A percentile compares a stretch with the other conserved stretches of the same genome.
Evolutionary conservation across 2,113 vertebrate species (phyloP).

Genomic region (Ia io): DNA sequence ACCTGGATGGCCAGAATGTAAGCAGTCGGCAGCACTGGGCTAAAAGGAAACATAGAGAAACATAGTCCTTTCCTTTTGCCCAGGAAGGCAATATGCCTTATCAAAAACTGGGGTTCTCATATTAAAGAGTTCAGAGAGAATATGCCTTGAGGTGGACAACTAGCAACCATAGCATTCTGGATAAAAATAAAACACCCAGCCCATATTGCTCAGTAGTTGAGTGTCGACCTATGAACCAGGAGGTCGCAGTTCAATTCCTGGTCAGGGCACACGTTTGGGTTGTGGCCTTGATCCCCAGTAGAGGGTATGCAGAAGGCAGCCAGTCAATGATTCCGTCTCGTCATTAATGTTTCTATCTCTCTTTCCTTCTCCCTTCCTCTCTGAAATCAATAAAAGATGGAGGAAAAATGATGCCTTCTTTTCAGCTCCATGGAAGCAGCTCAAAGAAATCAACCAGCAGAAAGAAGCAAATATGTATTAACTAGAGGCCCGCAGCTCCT

Average conservation of each 20-base stretch:
- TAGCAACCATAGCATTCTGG: not conserved
- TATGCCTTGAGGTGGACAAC: not conserved
- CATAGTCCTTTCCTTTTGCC: not conserved
- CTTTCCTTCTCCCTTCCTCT: too few relatives aligned
- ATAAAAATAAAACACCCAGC: not conserved
- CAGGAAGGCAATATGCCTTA: not conserved
- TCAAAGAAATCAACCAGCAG: not conserved
- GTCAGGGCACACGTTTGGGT: too few relatives aligned
- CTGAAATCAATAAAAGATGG: too few relatives aligned
- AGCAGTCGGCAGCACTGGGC: not conserved
- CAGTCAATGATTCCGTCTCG: too few relatives aligned
- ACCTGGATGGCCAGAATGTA: not conserved
- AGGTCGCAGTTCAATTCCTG: too few relatives aligned
- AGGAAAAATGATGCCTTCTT: not conserved
- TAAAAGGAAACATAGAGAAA: not conserved
- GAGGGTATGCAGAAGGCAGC: too few relatives aligned
- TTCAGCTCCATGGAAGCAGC: not conserved
- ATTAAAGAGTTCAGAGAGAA: not conserved
- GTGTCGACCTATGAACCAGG: too few relatives aligned
- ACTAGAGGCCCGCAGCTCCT: too few relatives aligned
- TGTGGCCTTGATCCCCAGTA: too few relatives aligned
- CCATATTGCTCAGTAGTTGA: too few relatives aligned
- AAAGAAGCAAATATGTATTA: constrained; percentile 13
- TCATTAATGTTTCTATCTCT: too few relatives aligned
- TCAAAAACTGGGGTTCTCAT: not conserved